phyloP scores from a whole-genome alignment of 2,113 vertebrate genomes.

The Thalassarche chlororhynchos region DNA sequence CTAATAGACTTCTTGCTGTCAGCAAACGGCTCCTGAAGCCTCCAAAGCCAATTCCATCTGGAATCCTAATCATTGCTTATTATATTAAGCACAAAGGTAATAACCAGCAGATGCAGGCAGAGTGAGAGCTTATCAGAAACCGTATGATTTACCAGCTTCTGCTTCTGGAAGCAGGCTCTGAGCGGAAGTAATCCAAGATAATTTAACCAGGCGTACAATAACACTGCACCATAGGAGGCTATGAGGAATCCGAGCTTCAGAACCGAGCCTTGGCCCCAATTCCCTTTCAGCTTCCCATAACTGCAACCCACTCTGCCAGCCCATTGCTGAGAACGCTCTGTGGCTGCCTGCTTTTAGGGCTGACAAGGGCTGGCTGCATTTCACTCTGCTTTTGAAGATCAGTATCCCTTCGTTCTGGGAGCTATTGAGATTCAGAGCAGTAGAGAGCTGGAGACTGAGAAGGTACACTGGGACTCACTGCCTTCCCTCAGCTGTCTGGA shows the following conservation, averaged over 20 bases:
- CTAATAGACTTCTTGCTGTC: neutral
- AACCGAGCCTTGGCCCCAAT: neutral
- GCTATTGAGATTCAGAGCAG: neutral
- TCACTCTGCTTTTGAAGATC: neutral
- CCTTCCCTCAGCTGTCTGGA: neutral
- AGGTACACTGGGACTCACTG: neutral
- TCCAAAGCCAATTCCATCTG: constrained; percentile 24
- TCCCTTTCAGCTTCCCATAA: neutral
- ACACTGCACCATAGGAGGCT: neutral
- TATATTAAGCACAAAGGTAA: constrained; percentile 42
- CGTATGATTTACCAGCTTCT: constrained; percentile 22
- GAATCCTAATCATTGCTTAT: constrained; percentile 49
- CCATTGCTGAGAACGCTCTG: neutral
- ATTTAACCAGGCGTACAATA: constrained; percentile 34
- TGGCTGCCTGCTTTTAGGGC: neutral
- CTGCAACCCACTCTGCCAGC: neutral
- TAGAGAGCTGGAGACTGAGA: neutral
- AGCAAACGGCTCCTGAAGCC: neutral
- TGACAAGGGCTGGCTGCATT: neutral
- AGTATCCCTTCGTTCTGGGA: neutral
- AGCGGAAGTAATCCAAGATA: constrained; percentile 32
- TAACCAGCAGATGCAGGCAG: neutral
- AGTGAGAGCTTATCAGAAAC: neutral
- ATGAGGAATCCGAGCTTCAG: neutral
- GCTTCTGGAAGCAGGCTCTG: constrained; percentile 6